A percentile compares a stretch with the other conserved stretches of the same genome.
These are phyloP conservation scores for Poeciliopsis turrubarensis DNA, from an alignment of 2,113 vertebrate genomes.

Conservation along the genomic window DNA sequence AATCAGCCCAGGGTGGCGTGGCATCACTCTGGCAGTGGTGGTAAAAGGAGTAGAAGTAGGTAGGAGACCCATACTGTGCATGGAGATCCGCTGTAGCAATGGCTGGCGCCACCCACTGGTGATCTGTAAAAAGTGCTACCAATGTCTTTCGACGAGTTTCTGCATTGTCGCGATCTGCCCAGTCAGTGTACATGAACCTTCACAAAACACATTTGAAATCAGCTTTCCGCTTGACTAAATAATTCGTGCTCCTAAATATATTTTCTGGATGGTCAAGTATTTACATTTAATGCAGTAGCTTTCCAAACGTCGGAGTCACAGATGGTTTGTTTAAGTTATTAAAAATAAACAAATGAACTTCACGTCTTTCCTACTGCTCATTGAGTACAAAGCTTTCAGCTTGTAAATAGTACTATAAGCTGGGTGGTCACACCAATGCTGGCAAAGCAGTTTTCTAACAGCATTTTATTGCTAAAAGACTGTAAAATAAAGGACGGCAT, in stretches of 20 bases:
- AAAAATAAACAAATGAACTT: too few species aligned
- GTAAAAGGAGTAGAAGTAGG: conserved; percentile 98
- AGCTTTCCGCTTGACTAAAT: background rate
- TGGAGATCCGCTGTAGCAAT: conserved; percentile 96
- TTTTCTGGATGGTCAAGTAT: background rate
- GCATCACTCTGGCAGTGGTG: conserved; percentile 96
- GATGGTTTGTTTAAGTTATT: too few species aligned
- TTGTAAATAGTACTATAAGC: background rate
- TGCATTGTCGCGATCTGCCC: conserved; percentile 94
- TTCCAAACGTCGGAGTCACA: too few species aligned
- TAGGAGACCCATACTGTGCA: conserved; percentile 96
- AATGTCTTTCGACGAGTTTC: conserved; percentile 91
- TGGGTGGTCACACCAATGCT: background rate
- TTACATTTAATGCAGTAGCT: too few species aligned
- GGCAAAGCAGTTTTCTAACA: background rate
- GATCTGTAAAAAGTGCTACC: conserved; percentile 95
- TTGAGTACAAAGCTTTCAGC: background rate
- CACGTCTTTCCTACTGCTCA: background rate
- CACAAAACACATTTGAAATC: conserved; percentile 8
- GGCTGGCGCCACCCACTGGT: conserved; percentile 97
- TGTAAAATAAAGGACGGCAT: background rate
- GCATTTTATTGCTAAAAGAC: background rate
- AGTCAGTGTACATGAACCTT: conserved; percentile 98
- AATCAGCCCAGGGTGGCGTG: conserved; percentile 95
- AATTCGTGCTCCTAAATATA: background rate